These are phyloP conservation scores for Eristalinus aeneus DNA, from an alignment of 2,888 invertebrate genomes.

Conservation along the genomic window DNA sequence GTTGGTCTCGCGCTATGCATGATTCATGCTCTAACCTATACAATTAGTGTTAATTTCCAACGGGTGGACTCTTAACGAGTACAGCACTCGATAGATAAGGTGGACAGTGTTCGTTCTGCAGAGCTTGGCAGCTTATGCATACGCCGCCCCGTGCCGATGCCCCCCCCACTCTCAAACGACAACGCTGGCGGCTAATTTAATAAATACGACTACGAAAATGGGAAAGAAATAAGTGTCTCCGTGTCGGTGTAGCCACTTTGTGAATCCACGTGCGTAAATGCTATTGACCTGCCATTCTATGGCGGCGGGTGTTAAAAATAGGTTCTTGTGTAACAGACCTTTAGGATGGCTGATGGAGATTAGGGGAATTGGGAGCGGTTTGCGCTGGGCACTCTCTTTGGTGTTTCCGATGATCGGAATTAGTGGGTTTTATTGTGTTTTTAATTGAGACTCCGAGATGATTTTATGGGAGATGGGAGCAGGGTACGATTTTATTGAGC, in stretches of 20 bases:
- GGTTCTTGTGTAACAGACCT: background rate
- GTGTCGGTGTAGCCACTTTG: background rate
- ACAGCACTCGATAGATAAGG: background rate
- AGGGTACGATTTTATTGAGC: background rate
- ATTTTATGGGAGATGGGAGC: background rate
- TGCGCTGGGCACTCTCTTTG: background rate
- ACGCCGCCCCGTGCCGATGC: background rate
- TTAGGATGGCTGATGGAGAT: background rate
- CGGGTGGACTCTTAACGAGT: background rate
- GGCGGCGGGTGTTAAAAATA: slow-evolving; percentile 1
- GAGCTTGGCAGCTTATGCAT: background rate
- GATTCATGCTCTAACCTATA: background rate
- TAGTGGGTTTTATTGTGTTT: background rate
- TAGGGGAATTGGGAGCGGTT: background rate
- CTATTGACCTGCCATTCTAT: slow-evolving; percentile 2
- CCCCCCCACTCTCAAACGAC: too few relatives aligned
- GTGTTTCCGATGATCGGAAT: background rate
- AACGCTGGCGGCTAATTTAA: background rate
- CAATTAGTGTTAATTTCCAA: background rate
- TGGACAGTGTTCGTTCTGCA: background rate
- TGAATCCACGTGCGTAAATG: background rate
- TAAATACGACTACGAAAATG: background rate
- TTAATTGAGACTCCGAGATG: background rate
- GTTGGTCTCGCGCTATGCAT: background rate
- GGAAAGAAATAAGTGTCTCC: background rate